phyloP scores from a whole-genome alignment of 1,140 invertebrate species.

The Drosophila malerkotliana region DNA sequence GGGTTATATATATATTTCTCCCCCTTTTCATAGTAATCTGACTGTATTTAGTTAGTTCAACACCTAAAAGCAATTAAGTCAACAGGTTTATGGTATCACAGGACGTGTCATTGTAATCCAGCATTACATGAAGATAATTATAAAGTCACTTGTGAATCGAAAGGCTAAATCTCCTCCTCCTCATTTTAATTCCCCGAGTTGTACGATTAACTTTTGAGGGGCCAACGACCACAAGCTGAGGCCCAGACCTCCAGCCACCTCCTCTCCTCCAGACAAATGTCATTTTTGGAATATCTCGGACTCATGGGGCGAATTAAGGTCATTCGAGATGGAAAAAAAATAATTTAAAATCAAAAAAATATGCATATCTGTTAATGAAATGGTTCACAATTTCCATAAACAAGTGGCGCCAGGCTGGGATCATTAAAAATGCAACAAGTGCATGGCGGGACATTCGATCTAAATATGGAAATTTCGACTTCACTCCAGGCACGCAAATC shows the following conservation, averaged over 20 bases:
- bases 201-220: slow-evolving; percentile 53
- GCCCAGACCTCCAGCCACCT: background rate
- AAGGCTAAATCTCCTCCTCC: background rate
- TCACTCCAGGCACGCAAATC: slow-evolving; percentile 8
- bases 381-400: slow-evolving; percentile 58
- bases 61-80: slow-evolving; percentile 14
- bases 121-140: slow-evolving; percentile 30
- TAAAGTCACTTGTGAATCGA: slow-evolving; percentile 5
- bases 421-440: slow-evolving; percentile 53
- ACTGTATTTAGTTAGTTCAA: slow-evolving; percentile 1
- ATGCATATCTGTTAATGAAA: slow-evolving; percentile 54
- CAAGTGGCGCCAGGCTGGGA: slow-evolving; percentile 41
- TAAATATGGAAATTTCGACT: slow-evolving; percentile 26
- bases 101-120: slow-evolving; percentile 24
- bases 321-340: slow-evolving; percentile 39
- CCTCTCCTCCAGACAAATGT: slow-evolving; percentile 25
- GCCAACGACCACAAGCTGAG: slow-evolving; percentile 68
- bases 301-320: slow-evolving; percentile 65
- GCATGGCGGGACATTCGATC: slow-evolving; percentile 25
- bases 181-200: slow-evolving; percentile 32
- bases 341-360: slow-evolving; percentile 55
- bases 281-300: slow-evolving; percentile 36
- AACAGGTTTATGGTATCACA: slow-evolving; percentile 12
- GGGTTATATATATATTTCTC: too few species aligned
- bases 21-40: background rate